Evolutionary conservation across 2,888 invertebrate species (phyloP), one percentile per base, ranked within the genome.

Genomic region (Fissipunctia ypsillon): DNA sequence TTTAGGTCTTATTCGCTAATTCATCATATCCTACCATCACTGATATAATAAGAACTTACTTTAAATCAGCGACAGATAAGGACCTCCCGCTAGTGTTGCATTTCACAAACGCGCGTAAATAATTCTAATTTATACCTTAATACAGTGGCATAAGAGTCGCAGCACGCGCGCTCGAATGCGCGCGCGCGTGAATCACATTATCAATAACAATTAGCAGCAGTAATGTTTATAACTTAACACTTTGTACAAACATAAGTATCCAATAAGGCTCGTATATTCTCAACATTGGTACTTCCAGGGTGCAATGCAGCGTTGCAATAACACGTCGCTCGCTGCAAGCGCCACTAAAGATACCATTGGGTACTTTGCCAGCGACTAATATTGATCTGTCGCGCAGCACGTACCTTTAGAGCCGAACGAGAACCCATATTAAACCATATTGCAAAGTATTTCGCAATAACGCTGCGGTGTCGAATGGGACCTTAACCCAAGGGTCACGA

Each of bases 181-280:
- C 31, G n/a, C 45, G 38, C 38, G 4, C 9, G 38, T 38, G 38
- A 38, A 38, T 64, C 38, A 28, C 19, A n/a, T 19, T 52, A 35
- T 43, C 22, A 43, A 52, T 78, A 65, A 70, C 48, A 78, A 67
- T 41, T 28, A 67, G 38, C n/a, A 57, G 57, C 31, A 31, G 12
- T 28, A 22, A 48, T 64, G 28, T 69, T 80, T 67, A 73, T 43
- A 63, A 52, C 69, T 80, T 77, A 50, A 73, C 41, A 68, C 48
- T 82, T 67, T 79, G 65, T 87, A 87, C 80, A 87, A 74, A 75
- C 69, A 67, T 52, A 61, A 57, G 54, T 69, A 63, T 43, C 19
- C 22, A 50, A 54, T 28, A 48, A 80, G n/a, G 38, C 22, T 57
- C 19, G 19, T 45, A 31, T 56, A 43, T 48, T 80, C 5, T 19